Conservation (phyloP, 2,888 invertebrate species). For the Eupithecia subfuscata region DNA sequence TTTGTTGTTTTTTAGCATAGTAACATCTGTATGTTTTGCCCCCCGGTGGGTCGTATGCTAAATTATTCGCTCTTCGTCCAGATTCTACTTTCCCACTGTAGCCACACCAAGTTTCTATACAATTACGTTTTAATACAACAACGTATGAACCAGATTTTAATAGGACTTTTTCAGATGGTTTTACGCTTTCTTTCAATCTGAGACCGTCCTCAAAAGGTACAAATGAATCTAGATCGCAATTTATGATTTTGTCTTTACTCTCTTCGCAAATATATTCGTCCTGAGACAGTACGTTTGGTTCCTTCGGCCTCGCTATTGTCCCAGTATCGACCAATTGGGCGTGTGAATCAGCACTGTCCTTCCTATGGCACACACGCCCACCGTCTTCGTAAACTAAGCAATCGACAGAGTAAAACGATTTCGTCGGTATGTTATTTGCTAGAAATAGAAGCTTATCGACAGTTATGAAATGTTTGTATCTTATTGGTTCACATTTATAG, state of each 20-base stretch:
- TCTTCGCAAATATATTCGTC: constrained; percentile 77
- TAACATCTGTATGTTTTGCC: constrained; percentile 70
- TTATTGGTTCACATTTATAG: constrained; percentile 63
- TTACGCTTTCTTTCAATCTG: constrained; percentile 54
- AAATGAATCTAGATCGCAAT: constrained; percentile 67
- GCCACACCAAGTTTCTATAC: constrained; percentile 68
- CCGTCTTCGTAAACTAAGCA: constrained; percentile 71
- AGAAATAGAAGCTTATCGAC: constrained; percentile 71
- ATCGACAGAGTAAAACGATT: constrained; percentile 69
- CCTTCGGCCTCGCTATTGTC: constrained; percentile 64
- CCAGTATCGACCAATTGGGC: constrained; percentile 66
- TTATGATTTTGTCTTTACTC: constrained; percentile 51
- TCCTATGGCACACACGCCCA: constrained; percentile 70
- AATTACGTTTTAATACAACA: constrained; percentile 58
- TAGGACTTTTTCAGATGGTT: constrained; percentile 58
- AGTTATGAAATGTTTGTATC: constrained; percentile 68
- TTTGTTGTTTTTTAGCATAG: constrained; percentile 70
- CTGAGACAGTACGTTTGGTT: constrained; percentile 65
- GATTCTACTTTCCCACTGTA: constrained; percentile 56
- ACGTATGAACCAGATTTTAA: constrained; percentile 61
- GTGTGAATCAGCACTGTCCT: constrained; percentile 59
- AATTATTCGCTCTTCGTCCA: constrained; percentile 48
- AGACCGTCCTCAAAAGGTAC: constrained; percentile 62
- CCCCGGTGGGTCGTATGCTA: constrained; percentile 61
- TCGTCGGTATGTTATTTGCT: constrained; percentile 58